These are phyloP conservation scores for Allygus modestus DNA, from an alignment of 2,888 invertebrate genomes.

Conservation along the genomic window DNA sequence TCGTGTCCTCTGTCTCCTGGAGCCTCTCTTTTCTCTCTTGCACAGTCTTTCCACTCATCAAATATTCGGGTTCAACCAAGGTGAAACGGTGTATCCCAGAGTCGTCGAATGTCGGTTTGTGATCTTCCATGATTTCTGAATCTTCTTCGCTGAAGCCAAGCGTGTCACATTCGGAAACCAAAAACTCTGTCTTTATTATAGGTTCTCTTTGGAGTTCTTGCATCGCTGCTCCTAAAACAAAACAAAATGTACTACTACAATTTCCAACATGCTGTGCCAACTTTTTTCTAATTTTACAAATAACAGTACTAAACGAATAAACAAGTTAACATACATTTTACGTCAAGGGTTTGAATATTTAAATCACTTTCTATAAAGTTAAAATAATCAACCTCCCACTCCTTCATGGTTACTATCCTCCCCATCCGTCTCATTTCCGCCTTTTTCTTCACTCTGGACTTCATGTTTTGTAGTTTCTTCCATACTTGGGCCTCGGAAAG, in stretches of 20 bases:
- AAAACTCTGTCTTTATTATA: not conserved
- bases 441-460: too few relatives aligned
- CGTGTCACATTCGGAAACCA: not conserved
- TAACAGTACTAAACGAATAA: too few relatives aligned
- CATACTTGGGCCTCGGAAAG: conserved; percentile 30
- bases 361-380: too few relatives aligned
- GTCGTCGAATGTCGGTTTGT: not conserved
- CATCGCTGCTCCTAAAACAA: not conserved
- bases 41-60: too few relatives aligned
- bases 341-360: too few relatives aligned
- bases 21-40: not conserved
- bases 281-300: too few relatives aligned
- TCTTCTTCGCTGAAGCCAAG: not conserved
- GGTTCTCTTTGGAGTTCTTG: not conserved
- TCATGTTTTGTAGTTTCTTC: conserved; percentile 47
- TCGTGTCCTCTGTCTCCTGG: conserved; percentile 49
- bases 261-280: too few relatives aligned
- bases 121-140: not conserved
- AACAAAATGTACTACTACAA: too few relatives aligned
- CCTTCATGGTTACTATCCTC: too few relatives aligned
- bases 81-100: not conserved
- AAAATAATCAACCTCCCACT: too few relatives aligned
- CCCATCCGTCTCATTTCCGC: too few relatives aligned
- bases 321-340: too few relatives aligned
- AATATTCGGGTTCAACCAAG: not conserved